Conservation (phyloP, 1,140 invertebrate species). For the Macrostomum lignano region DNA sequence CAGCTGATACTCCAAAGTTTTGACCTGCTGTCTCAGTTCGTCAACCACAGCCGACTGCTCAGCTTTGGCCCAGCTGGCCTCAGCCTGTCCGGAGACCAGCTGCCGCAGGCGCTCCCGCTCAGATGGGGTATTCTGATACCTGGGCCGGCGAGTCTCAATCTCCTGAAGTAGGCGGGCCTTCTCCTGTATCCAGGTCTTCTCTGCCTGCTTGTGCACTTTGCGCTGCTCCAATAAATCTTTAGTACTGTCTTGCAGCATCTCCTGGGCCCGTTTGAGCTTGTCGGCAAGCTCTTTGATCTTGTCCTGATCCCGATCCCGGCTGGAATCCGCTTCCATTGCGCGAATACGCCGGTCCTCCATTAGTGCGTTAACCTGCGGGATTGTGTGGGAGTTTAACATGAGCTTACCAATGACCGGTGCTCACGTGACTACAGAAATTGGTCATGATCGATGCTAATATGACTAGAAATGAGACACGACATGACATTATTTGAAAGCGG, state of each 20-base stretch:
- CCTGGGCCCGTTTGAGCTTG: constrained; percentile 28
- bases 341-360: constrained; percentile 21
- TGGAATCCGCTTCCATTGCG: constrained; percentile 21
- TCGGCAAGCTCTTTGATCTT: constrained; percentile 23
- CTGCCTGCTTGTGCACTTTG: constrained; percentile 18
- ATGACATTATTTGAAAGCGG: too few relatives aligned
- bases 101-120: too few relatives aligned
- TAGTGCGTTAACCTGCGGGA: constrained; percentile 17
- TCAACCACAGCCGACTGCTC: too few relatives aligned
- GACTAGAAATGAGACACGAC: too few relatives aligned
- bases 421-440: too few relatives aligned
- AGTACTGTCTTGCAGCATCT: constrained; percentile 25
- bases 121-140: too few relatives aligned
- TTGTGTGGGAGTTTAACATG: too few relatives aligned
- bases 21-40: too few relatives aligned
- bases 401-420: too few relatives aligned
- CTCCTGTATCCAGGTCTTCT: constrained; percentile 26
- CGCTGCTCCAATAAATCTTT: constrained; percentile 23
- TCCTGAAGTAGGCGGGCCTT: constrained; percentile 18
- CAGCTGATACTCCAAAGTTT: constrained; percentile 19
- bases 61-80: too few relatives aligned
- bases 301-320: constrained; percentile 19
- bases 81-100: too few relatives aligned
- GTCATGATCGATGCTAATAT: too few relatives aligned
- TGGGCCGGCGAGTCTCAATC: constrained; percentile 7